Evolutionary conservation across 2,113 vertebrate genomes (phyloP).

Genomic region (Mormyrus iriodes): DNA sequence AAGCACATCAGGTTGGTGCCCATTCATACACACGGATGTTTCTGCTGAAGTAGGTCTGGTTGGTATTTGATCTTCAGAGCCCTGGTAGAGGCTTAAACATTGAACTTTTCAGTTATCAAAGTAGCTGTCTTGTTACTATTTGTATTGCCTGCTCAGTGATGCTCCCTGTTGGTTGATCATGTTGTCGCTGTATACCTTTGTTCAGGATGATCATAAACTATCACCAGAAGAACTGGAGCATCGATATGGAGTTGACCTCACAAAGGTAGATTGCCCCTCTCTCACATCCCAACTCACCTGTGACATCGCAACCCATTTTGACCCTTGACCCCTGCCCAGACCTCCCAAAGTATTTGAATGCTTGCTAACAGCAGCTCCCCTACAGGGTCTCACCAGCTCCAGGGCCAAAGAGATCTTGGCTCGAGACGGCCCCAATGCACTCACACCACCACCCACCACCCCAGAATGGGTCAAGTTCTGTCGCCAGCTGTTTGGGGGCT

Average conservation of each 20-base stretch:
- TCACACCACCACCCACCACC: constrained; percentile 81
- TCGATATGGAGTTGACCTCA: constrained; percentile 78
- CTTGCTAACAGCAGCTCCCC: not conserved
- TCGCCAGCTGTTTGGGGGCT: constrained; percentile 86
- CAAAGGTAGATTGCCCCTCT: constrained; percentile 57
- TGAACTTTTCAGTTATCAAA: not conserved
- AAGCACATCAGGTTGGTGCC: not conserved
- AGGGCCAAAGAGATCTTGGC: constrained; percentile 69
- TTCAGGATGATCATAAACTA: constrained; percentile 83
- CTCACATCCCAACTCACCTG: not conserved
- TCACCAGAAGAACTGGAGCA: constrained; percentile 72
- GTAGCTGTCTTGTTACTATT: not conserved
- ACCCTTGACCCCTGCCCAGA: not conserved
- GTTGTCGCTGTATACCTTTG: constrained; percentile 24
- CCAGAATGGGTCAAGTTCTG: constrained; percentile 95
- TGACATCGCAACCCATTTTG: not conserved
- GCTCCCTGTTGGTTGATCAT: not conserved
- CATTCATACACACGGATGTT: not conserved
- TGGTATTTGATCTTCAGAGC: not conserved
- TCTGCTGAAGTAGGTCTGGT: not conserved
- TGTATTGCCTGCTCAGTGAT: not conserved
- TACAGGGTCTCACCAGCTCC: constrained; percentile 72
- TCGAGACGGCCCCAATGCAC: constrained; percentile 73
- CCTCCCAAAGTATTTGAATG: not conserved
- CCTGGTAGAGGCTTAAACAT: not conserved